These are phyloP conservation scores for Esox niger DNA, from an alignment of 2,113 vertebrate genomes.

Conservation along the genomic window DNA sequence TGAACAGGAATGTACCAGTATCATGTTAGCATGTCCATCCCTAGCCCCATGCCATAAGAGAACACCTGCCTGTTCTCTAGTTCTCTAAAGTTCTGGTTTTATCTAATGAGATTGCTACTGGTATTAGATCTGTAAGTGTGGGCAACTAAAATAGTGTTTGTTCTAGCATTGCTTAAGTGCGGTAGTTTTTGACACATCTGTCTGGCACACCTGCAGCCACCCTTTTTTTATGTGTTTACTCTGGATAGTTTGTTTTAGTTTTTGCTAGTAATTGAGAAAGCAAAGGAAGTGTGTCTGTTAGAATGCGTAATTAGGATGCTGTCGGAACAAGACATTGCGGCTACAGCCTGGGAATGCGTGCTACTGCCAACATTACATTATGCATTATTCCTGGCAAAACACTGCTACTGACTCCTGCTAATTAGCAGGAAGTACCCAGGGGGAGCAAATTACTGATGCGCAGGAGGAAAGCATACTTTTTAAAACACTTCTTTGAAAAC, in stretches of 20 bases:
- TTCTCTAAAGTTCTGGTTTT: background rate
- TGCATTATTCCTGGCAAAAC: slow-evolving; percentile 14
- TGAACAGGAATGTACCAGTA: slow-evolving; percentile 1
- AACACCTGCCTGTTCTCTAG: slow-evolving; percentile 47
- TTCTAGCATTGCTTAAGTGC: background rate
- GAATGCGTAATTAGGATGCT: background rate
- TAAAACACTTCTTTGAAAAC: background rate
- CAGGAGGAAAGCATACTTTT: background rate
- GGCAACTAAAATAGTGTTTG: background rate
- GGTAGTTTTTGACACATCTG: background rate
- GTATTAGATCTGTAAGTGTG: background rate
- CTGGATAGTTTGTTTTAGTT: background rate
- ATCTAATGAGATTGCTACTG: background rate
- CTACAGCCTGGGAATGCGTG: slow-evolving; percentile 14
- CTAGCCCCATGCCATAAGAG: slow-evolving; percentile 45
- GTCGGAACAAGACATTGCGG: slow-evolving; percentile 2
- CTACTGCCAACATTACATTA: background rate
- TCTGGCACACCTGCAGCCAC: background rate
- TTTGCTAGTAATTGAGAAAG: background rate
- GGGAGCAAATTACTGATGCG: slow-evolving; percentile 9
- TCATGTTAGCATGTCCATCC: slow-evolving; percentile 40
- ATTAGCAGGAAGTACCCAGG: slow-evolving; percentile 9
- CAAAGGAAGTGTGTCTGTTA: background rate
- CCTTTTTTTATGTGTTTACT: background rate
- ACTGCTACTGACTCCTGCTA: slow-evolving; percentile 12